phyloP scores from a whole-genome alignment of 2,888 invertebrate species.

The Athrips mouffetella region DNA sequence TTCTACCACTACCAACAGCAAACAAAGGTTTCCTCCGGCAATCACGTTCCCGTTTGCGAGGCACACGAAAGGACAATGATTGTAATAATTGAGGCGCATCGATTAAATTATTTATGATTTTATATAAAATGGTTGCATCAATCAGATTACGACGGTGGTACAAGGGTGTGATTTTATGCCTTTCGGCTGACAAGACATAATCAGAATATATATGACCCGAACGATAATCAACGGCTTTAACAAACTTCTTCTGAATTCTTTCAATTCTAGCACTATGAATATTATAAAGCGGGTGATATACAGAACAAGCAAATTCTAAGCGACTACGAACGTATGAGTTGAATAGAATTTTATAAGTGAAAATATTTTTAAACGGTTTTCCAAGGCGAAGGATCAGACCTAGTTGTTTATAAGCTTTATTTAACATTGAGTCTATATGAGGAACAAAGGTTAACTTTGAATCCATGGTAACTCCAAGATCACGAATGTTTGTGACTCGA shows the following conservation, averaged over 20 bases:
- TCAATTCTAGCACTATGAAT: constrained; percentile 17
- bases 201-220: neutral
- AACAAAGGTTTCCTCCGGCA: no score
- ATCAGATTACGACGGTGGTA: neutral
- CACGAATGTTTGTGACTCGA: neutral
- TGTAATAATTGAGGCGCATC: no score
- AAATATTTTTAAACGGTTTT: neutral
- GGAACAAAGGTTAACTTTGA: neutral
- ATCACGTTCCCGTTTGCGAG: no score
- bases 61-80: no score
- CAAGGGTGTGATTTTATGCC: neutral
- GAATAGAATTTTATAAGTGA: neutral
- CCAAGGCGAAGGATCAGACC: neutral
- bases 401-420: neutral
- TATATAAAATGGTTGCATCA: no score
- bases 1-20: no score
- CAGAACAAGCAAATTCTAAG: neutral
- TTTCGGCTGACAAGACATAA: neutral
- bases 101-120: no score
- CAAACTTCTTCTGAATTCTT: no score
- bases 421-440: constrained; percentile 1
- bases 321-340: constrained; percentile 1
- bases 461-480: constrained; percentile 10
- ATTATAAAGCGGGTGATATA: constrained; percentile 60
- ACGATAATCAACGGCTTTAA: neutral